phyloP scores from a whole-genome alignment of 2,797 vertebrate genomes.

The Perodicticus potto region DNA sequence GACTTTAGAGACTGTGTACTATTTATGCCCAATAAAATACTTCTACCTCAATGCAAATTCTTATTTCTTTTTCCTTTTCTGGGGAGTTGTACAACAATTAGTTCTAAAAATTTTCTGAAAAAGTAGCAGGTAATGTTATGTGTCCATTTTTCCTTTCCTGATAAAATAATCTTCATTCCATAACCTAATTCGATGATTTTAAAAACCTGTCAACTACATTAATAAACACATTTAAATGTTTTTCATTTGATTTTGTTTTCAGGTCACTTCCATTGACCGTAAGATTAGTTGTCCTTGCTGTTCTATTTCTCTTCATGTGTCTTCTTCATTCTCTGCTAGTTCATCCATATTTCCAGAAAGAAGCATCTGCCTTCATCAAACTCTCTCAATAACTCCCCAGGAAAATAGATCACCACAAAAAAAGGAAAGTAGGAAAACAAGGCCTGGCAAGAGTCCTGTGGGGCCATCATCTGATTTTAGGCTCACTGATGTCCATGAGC shows the following conservation, averaged over 20 bases:
- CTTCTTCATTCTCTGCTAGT: not conserved
- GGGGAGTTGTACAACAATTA: not conserved
- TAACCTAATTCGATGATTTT: constrained; percentile 37
- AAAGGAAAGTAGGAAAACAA: not conserved
- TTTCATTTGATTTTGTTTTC: constrained; percentile 44
- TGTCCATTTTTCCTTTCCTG: constrained; percentile 17
- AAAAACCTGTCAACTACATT: not conserved
- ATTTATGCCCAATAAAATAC: constrained; percentile 51
- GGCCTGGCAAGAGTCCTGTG: not conserved
- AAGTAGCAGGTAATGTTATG: not conserved
- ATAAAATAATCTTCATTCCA: constrained; percentile 22
- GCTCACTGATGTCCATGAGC: not conserved
- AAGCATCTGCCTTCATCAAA: not conserved
- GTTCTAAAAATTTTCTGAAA: constrained; percentile 35
- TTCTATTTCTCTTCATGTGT: not conserved
- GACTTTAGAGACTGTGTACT: constrained; percentile 54
- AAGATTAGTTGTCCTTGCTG: not conserved
- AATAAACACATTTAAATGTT: constrained; percentile 14
- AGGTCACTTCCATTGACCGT: not conserved
- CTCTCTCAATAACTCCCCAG: not conserved
- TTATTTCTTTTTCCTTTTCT: constrained; percentile 45
- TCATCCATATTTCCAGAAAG: not conserved
- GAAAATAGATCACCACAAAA: not conserved
- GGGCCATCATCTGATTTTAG: not conserved
- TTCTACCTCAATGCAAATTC: constrained; percentile 24